phyloP scores from a whole-genome alignment of 2,113 vertebrate genomes.

The Myiozetetes cayanensis region DNA sequence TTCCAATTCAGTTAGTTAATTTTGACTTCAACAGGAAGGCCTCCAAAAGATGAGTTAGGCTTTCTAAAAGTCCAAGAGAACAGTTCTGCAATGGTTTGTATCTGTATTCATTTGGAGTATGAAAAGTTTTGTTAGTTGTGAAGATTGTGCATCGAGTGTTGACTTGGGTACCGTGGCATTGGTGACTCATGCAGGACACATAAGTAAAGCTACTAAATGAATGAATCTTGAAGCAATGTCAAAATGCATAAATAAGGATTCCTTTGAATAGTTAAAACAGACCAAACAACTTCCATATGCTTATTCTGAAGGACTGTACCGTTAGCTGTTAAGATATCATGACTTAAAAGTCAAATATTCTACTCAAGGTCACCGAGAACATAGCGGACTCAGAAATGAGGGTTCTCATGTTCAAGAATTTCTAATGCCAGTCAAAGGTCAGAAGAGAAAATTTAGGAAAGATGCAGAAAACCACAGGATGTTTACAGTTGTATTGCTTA shows the following conservation, averaged over 20 bases:
- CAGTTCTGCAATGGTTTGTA: background rate
- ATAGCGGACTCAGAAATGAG: background rate
- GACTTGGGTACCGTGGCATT: background rate
- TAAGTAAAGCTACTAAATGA: background rate
- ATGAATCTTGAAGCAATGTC: background rate
- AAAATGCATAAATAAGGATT: background rate
- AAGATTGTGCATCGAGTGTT: background rate
- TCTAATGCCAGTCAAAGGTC: background rate
- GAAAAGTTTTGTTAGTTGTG: background rate
- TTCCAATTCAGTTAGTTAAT: background rate
- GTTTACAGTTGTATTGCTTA: background rate
- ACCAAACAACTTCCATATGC: background rate
- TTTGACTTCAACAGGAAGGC: background rate
- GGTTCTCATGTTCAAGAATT: background rate
- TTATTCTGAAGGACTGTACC: background rate
- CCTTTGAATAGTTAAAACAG: background rate
- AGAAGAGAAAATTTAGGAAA: background rate
- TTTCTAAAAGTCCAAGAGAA: background rate
- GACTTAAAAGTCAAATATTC: background rate
- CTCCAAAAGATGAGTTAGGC: background rate
- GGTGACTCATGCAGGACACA: background rate
- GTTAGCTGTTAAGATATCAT: background rate
- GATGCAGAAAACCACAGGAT: background rate
- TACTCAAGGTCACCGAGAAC: background rate
- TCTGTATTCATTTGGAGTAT: background rate